Base-by-base conservation (phyloP, 2,888 invertebrate genomes). In the Dione vanillae region DNA sequence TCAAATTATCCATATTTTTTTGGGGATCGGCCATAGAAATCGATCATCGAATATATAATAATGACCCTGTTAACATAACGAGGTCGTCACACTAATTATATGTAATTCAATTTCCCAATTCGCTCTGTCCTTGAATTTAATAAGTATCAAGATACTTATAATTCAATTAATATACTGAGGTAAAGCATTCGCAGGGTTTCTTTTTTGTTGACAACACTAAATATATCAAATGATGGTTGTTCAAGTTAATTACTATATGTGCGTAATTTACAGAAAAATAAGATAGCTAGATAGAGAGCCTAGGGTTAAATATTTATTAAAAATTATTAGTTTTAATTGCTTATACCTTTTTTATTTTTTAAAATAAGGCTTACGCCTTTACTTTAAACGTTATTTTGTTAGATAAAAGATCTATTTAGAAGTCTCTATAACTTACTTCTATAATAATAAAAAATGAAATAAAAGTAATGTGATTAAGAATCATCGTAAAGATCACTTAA, bases 101-200 rank as follows among this genome's bases (percentile, higher is more conserved):
- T 45, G 3, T n/a, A 16, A 47, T 47, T 16, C 16, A 16, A 9
- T 19, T 49, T 49, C 47, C 47, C 9, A 49, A 49, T 49, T 49
- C 14, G 6, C n/a, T 14, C 5, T 45, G n/a, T 45, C 47, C 47
- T 49, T 49, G 16, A 49, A 49, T 49, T 16, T 9, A 49, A 49
- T 49, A 49, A 9, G 47, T 49, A 49, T 49, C 9, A 49, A n/a
- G 19, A 49, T 49, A 49, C n/a, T 16, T 19, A 16, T 49, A n/a
- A 49, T 49, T 49, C 47, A 49, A 19, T 49, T 49, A 49, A 49
- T n/a, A 49, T n/a, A 49, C 16, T 49, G 19, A 19, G 47, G 47
- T 49, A 49, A 49, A 49, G 9, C 47, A 47, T 16, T 49, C 19
- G 47, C 47, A 49, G 19, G 47, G 47, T 49, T 49, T 49, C 47